Evolutionary conservation across 2,113 vertebrate species (phyloP).

Genomic region (Dissostichus mawsoni): DNA sequence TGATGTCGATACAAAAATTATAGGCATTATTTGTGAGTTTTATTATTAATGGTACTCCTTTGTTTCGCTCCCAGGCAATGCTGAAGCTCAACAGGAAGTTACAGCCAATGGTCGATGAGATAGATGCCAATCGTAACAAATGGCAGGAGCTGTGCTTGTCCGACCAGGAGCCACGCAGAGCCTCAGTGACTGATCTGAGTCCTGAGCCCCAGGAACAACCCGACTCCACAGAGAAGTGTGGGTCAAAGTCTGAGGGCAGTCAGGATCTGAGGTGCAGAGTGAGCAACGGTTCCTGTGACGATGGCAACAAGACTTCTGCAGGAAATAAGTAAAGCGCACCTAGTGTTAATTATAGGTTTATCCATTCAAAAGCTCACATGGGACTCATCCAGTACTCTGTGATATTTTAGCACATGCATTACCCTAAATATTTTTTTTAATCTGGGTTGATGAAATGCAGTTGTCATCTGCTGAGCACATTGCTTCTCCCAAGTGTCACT

Average conservation of each 20-base stretch:
- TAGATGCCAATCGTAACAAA: constrained; percentile 83
- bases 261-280: constrained; percentile 20
- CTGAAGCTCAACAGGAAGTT: constrained; percentile 84
- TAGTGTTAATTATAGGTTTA: constrained; percentile 6
- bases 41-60: neutral
- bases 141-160: constrained; percentile 83
- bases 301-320: constrained; percentile 11
- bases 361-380: neutral
- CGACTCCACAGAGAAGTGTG: constrained; percentile 49
- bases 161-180: constrained; percentile 68
- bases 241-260: constrained; percentile 38
- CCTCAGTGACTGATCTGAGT: constrained; percentile 57
- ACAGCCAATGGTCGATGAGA: constrained; percentile 84
- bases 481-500: constrained; percentile 49
- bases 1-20: neutral
- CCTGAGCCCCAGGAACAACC: constrained; percentile 29
- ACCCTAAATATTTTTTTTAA: constrained; percentile 1
- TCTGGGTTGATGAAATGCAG: constrained; percentile 12
- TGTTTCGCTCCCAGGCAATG: constrained; percentile 70
- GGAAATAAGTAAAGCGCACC: constrained; percentile 28
- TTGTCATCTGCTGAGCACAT: constrained; percentile 24
- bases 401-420: constrained; percentile 41
- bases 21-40: neutral
- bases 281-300: constrained; percentile 20
- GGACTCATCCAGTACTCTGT: constrained; percentile 10